A percentile compares a stretch with the other conserved stretches of the same genome.
phyloP scores from a whole-genome alignment of 2,888 invertebrate species.

The Pilophorus perplexus region DNA sequence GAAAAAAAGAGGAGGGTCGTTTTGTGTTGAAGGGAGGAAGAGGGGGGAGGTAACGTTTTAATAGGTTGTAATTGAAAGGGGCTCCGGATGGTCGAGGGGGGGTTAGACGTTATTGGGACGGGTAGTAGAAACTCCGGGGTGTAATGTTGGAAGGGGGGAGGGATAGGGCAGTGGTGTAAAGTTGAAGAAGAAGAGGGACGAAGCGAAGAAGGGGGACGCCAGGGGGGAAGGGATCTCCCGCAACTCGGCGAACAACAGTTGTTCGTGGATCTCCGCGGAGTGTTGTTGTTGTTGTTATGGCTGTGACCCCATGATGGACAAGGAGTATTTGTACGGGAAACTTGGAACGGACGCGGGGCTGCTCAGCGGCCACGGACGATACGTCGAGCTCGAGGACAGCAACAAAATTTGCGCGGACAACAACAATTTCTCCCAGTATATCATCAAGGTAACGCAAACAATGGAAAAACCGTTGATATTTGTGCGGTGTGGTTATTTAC shows the following conservation, averaged over 20 bases:
- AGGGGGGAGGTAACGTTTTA: slow-evolving; percentile 41
- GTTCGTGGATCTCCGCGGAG: slow-evolving; percentile 23
- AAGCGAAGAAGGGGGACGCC: neutral
- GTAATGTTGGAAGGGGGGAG: neutral
- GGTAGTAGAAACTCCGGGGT: slow-evolving; percentile 33
- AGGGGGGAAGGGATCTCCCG: slow-evolving; percentile 19
- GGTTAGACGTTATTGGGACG: slow-evolving; percentile 39
- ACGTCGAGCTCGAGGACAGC: slow-evolving; percentile 37
- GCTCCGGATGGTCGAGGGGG: slow-evolving; percentile 6
- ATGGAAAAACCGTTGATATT: neutral
- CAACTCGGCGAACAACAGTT: slow-evolving; percentile 25
- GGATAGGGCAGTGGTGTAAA: slow-evolving; percentile 34
- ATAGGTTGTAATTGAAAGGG: slow-evolving; percentile 41
- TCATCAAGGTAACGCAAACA: slow-evolving; percentile 25
- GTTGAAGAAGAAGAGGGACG: slow-evolving; percentile 8
- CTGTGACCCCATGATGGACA: slow-evolving; percentile 42
- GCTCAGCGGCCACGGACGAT: slow-evolving; percentile 33
- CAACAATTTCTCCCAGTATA: slow-evolving; percentile 38
- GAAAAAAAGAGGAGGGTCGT: slow-evolving; percentile 3
- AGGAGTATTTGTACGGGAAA: slow-evolving; percentile 40
- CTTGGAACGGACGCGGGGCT: slow-evolving; percentile 42
- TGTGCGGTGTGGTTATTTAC: too few species aligned
- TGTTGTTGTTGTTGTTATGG: slow-evolving; percentile 33
- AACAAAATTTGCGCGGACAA: slow-evolving; percentile 30
- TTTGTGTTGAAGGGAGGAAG: slow-evolving; percentile 1